Evolutionary conservation across 2,797 vertebrate species (phyloP).

Genomic region (Taeniopygia guttata): DNA sequence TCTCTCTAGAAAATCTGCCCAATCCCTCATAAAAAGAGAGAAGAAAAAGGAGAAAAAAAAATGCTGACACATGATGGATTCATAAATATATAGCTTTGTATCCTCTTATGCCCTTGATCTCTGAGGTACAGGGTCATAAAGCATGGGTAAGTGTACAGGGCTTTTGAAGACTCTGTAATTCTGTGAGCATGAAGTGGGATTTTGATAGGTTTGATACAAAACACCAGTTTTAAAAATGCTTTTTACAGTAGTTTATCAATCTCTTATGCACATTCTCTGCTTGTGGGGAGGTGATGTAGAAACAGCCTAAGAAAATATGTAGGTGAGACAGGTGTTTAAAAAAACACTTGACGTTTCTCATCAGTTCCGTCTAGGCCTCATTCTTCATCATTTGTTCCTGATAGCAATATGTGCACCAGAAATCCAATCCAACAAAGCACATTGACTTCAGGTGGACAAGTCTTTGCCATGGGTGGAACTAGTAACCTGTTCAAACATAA

Average conservation of each 20-base stretch:
- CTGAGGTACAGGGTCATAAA: not conserved
- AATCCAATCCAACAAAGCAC: not conserved
- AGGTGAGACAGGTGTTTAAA: not conserved
- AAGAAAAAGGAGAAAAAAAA: not conserved
- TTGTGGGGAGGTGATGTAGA: not conserved
- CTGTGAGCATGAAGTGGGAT: not conserved
- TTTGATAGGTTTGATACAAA: not conserved
- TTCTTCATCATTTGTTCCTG: not conserved
- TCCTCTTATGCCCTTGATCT: not conserved
- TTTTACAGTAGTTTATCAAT: not conserved
- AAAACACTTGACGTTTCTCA: not conserved
- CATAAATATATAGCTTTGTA: not conserved
- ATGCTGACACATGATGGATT: not conserved
- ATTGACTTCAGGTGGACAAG: not conserved
- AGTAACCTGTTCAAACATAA: not conserved
- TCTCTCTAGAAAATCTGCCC: not conserved
- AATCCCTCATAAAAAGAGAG: not conserved
- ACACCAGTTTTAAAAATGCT: not conserved
- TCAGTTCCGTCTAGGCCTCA: not conserved
- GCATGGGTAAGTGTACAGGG: not conserved
- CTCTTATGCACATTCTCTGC: not conserved
- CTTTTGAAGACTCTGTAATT: not conserved
- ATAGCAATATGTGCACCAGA: not conserved
- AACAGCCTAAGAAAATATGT: not conserved
- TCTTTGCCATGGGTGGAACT: not conserved